These are phyloP conservation scores for Pseudomugil gertrudae DNA, from an alignment of 2,797 vertebrate genomes.

Conservation along the genomic window DNA sequence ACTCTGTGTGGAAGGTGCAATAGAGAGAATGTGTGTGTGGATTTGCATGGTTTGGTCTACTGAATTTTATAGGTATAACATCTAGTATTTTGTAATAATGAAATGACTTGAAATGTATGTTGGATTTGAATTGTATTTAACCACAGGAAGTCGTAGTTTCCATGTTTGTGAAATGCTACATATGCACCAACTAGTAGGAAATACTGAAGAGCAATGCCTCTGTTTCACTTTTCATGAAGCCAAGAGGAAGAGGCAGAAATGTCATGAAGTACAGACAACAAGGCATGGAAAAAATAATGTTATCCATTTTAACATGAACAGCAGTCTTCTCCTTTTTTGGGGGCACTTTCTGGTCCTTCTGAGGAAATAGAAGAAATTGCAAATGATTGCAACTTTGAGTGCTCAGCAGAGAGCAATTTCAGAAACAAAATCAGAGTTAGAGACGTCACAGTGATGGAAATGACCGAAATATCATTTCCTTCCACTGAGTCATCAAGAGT, in stretches of 20 bases:
- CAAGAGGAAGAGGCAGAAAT: not conserved
- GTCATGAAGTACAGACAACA: slow-evolving; percentile 13
- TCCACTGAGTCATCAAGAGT: slow-evolving; percentile 10
- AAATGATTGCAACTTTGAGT: slow-evolving; percentile 40
- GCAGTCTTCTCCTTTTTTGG: slow-evolving; percentile 7
- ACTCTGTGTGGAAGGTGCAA: slow-evolving; percentile 27
- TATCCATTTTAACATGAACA: slow-evolving; percentile 23
- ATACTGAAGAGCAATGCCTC: slow-evolving; percentile 21
- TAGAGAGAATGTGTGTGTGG: not conserved
- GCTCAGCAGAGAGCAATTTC: slow-evolving; percentile 1
- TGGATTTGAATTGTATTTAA: slow-evolving; percentile 40
- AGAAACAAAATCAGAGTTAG: slow-evolving; percentile 16
- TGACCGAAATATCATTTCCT: slow-evolving; percentile 24
- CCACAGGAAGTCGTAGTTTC: slow-evolving; percentile 31
- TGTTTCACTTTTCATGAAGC: slow-evolving; percentile 25
- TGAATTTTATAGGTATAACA: slow-evolving; percentile 56
- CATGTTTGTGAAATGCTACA: slow-evolving; percentile 44
- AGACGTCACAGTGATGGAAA: slow-evolving; percentile 40
- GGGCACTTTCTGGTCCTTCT: slow-evolving; percentile 28
- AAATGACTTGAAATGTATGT: slow-evolving; percentile 10
- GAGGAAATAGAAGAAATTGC: slow-evolving; percentile 48
- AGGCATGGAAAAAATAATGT: slow-evolving; percentile 3
- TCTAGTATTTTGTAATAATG: slow-evolving; percentile 58
- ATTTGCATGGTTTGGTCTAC: slow-evolving; percentile 40
- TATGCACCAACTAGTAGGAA: slow-evolving; percentile 50